Percentiles rank a stretch among this genome's conserved stretches.
Evolutionary conservation across 2,888 invertebrate genomes (phyloP).

Genomic region (Orthonychiurus folsomi): DNA sequence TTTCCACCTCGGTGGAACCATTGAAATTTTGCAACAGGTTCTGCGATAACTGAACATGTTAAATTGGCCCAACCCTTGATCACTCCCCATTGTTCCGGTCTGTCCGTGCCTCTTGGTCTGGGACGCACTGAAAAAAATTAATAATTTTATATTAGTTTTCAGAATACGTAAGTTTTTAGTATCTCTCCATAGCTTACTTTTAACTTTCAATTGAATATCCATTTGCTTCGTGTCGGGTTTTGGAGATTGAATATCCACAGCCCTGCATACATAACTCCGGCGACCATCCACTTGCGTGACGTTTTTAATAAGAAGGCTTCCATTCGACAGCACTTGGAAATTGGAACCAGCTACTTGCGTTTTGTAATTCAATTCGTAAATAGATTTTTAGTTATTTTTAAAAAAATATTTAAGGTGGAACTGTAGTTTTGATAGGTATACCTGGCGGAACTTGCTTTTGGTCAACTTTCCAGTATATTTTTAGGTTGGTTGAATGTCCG

Average conservation of each 20-base stretch:
- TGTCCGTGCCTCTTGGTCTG: slow-evolving; percentile 21
- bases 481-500: slow-evolving; percentile 21
- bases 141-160: no score
- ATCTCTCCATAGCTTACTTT: slow-evolving; percentile 36
- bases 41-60: slow-evolving; percentile 52
- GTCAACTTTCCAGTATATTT: slow-evolving; percentile 39
- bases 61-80: slow-evolving; percentile 52
- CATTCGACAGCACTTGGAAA: slow-evolving; percentile 25
- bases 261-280: slow-evolving; percentile 36
- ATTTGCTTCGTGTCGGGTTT: slow-evolving; percentile 36
- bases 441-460: slow-evolving; percentile 8
- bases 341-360: slow-evolving; percentile 2
- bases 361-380: not conserved
- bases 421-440: no score
- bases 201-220: slow-evolving; percentile 38
- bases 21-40: slow-evolving; percentile 51
- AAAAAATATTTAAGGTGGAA: no score
- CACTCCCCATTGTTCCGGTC: slow-evolving; percentile 37
- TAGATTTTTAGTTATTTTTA: no score
- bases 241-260: slow-evolving; percentile 37
- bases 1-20: slow-evolving; percentile 44
- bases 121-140: slow-evolving; percentile 33
- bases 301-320: slow-evolving; percentile 33
- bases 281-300: slow-evolving; percentile 32
- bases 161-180: no score